Base-by-base conservation (phyloP, 1,140 invertebrate species). In the Drosophila trapezifrons region DNA sequence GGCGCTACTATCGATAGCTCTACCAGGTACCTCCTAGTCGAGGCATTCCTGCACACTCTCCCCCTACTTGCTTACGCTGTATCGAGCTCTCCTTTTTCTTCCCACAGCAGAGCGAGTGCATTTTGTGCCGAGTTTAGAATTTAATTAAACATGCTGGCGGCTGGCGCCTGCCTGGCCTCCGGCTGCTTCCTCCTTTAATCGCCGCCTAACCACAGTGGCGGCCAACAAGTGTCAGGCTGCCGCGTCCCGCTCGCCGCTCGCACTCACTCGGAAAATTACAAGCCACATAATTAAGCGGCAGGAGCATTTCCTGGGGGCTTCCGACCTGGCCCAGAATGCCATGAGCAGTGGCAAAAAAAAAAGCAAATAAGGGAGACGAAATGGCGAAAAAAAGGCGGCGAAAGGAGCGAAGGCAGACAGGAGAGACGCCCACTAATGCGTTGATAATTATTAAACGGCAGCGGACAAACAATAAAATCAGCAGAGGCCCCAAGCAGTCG, bases 251-350 rank as follows among this genome's bases (percentile, higher is more conserved):
- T 27, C 20, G 17, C 37, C 47, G 54, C 38, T 58, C 25, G 37
- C 55, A 71, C 52, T 77, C 75, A 77, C 57, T 70, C 76, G 76
- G 76, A 67, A 78, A 78, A 78, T 78, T 78, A 78, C 76, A 78
- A 78, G 76, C 76, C 76, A 78, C 70, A 78, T 78, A 78, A 78
- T 78, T 78, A 78, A 78, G 76, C 74, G 74, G 74, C 76, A 56
- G 64, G 74, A 71, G 74, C 75, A 69, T 77, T 77, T 77, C 74
- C 75, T 60, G 62, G 55, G 55, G 73, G 73, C 62, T 56, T 37
- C 55, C 66, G 22, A 72, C 69, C 69, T 72, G 49, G 37, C 37
- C 40, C 32, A 45, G 32, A 43, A 67, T 32, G 49, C 64, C 29
- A 25, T 18, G 25, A 29, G 15, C 29, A 25, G 1, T 9, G 35